Evolutionary conservation across 2,113 vertebrate species (phyloP).

Genomic region (Rhabdomys dilectus): DNA sequence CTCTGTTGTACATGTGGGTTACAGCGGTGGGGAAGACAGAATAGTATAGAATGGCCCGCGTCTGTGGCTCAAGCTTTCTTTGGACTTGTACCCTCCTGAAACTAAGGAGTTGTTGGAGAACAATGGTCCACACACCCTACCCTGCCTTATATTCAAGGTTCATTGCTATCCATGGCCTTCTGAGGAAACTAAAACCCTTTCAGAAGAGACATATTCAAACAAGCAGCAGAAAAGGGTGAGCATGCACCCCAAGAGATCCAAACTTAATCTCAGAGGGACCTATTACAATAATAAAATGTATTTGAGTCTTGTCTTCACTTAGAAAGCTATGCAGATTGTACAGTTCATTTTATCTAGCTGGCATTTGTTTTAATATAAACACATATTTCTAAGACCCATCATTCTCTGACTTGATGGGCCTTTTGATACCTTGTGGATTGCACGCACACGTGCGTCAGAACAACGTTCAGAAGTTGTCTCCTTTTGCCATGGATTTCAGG

Average conservation of each 20-base stretch:
- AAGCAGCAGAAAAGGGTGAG: neutral
- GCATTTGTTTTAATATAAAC: slow-evolving; percentile 47
- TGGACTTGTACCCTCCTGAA: neutral
- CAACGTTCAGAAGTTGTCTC: neutral
- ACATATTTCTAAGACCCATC: slow-evolving; percentile 8
- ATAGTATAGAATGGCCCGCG: neutral
- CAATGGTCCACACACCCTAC: neutral
- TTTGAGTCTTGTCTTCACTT: slow-evolving; percentile 37
- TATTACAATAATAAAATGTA: neutral
- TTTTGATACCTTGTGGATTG: neutral
- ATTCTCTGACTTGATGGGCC: neutral
- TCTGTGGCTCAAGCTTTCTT: neutral
- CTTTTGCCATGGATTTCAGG: neutral
- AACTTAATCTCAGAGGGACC: neutral
- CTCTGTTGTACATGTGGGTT: neutral
- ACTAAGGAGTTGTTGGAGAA: neutral
- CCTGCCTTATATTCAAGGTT: neutral
- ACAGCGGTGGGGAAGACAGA: neutral
- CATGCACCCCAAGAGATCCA: neutral
- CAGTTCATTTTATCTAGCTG: slow-evolving; percentile 26
- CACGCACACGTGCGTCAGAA: neutral
- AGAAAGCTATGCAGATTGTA: slow-evolving; percentile 10
- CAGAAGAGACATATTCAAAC: neutral
- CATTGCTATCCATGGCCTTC: neutral
- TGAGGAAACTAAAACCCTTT: slow-evolving; percentile 31